These are phyloP conservation scores for Chloebia gouldiae DNA, from an alignment of 2,113 vertebrate species.

Conservation along the genomic window DNA sequence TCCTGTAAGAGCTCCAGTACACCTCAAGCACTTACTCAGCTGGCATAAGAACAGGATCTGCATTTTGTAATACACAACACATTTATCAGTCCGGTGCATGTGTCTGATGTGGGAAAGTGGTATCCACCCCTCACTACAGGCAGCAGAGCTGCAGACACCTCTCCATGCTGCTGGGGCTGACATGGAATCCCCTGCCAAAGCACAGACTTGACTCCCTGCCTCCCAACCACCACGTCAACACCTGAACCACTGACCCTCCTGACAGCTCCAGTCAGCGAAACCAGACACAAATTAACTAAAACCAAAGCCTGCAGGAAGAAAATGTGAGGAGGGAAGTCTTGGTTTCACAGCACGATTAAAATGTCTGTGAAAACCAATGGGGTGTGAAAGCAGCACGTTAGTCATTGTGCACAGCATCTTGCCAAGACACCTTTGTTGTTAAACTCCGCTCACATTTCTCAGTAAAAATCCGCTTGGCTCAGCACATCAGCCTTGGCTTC, in stretches of 20 bases:
- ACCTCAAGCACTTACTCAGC: background rate
- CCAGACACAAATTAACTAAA: background rate
- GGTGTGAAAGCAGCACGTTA: constrained; percentile 10
- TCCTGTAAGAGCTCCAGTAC: background rate
- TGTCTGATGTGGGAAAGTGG: background rate
- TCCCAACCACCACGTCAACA: background rate
- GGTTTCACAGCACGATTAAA: background rate
- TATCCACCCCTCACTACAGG: background rate
- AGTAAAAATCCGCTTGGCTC: background rate
- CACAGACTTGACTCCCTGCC: background rate
- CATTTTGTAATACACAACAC: background rate
- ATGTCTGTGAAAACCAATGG: background rate
- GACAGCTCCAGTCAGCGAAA: rapidly evolving
- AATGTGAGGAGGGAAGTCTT: background rate
- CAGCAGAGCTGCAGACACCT: background rate
- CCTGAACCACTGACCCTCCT: background rate
- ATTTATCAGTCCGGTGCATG: background rate
- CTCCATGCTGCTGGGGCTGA: background rate
- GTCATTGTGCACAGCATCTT: background rate
- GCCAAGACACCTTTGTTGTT: background rate
- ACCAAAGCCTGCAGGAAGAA: background rate
- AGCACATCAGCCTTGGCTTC: background rate
- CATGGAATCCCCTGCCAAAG: background rate
- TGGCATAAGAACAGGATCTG: rapidly evolving
- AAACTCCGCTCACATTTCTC: background rate